Percentiles rank a stretch among this genome's conserved stretches.
Evolutionary conservation across 2,797 vertebrate genomes (phyloP).

Genomic region (Lutjanus argentimaculatus): DNA sequence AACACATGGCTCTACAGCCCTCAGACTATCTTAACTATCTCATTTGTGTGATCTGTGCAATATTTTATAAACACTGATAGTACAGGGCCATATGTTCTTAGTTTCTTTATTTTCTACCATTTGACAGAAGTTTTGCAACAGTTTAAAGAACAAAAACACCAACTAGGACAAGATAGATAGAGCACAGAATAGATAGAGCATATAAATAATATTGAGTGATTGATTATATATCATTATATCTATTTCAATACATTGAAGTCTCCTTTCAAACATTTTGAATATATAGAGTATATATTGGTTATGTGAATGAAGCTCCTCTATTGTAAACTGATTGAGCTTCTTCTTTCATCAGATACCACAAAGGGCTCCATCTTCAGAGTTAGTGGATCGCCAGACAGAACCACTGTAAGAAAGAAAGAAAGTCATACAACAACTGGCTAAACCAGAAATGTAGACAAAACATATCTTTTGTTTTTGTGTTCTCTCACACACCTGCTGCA

Average conservation of each 20-base stretch:
- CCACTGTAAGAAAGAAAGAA: slow-evolving; percentile 71
- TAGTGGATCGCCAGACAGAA: slow-evolving; percentile 79
- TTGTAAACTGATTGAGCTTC: neutral
- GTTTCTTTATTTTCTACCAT: slow-evolving; percentile 33
- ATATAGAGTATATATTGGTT: neutral
- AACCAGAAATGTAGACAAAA: neutral
- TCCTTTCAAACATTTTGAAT: neutral
- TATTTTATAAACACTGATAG: neutral
- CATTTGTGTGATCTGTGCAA: neutral
- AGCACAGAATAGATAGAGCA: too few species aligned
- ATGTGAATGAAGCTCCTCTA: neutral
- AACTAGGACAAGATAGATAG: neutral
- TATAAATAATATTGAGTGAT: neutral
- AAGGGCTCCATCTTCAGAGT: neutral
- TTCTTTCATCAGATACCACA: neutral
- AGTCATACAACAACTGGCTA: neutral
- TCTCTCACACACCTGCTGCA: slow-evolving; percentile 79
- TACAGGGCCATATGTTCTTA: slow-evolving; percentile 1
- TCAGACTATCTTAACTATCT: neutral
- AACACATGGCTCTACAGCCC: too few species aligned
- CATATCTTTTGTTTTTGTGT: neutral
- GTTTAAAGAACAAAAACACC: neutral
- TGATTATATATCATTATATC: too few species aligned
- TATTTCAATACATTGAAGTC: neutral
- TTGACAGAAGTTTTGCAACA: slow-evolving; percentile 15